A percentile compares a stretch with the other conserved stretches of the same genome.
phyloP scores from a whole-genome alignment of 2,888 invertebrate genomes.

The Allacma fusca region DNA sequence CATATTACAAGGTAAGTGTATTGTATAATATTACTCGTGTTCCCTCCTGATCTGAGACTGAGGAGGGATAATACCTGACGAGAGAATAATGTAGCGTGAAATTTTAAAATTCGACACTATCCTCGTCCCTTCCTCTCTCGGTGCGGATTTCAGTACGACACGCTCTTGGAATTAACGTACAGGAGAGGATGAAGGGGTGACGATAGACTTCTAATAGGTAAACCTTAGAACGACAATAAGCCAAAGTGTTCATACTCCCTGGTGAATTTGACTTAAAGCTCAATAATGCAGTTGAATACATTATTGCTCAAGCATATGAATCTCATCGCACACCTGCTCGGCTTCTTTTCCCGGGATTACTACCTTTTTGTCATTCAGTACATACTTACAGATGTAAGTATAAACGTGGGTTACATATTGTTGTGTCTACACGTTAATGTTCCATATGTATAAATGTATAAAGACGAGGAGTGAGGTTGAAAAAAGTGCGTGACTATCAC shows the following conservation, averaged over 20 bases:
- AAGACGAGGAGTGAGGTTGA: not conserved
- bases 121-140: not conserved
- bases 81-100: slow-evolving; percentile 9
- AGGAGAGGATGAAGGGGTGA: not conserved
- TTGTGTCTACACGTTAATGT: not conserved
- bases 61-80: not conserved
- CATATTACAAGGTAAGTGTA: too few species aligned
- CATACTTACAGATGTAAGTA: too few species aligned
- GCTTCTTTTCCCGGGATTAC: too few species aligned
- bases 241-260: too few species aligned
- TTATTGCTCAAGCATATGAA: too few species aligned
- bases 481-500: slow-evolving; percentile 1
- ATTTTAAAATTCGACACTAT: slow-evolving; percentile 9
- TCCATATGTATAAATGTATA: not conserved
- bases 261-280: too few species aligned
- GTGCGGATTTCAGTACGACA: not conserved
- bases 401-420: too few species aligned
- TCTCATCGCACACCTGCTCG: too few species aligned
- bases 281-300: too few species aligned
- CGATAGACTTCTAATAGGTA: not conserved
- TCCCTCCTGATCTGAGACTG: not conserved
- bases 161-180: slow-evolving; percentile 7
- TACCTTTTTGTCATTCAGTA: too few species aligned
- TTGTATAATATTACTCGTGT: not conserved
- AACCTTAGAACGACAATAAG: too few species aligned